A percentile compares a stretch with the other conserved stretches of the same genome.
phyloP scores from a whole-genome alignment of 2,797 vertebrate genomes.

The Nannoperca australis region DNA sequence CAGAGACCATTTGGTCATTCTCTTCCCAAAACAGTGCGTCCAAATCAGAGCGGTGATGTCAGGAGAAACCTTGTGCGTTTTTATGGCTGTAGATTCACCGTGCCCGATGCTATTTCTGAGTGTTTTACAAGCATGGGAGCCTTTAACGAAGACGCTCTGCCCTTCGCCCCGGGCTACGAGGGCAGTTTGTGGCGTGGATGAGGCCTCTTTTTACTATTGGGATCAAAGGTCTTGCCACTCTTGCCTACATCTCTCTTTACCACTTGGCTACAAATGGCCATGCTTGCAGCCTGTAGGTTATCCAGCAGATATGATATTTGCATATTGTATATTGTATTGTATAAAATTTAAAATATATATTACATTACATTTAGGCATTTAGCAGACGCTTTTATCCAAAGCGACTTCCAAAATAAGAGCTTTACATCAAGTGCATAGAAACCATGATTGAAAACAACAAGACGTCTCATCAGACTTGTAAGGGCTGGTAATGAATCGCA shows the following conservation, averaged over 20 bases:
- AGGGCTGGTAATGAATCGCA: too few species aligned
- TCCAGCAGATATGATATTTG: constrained; percentile 3
- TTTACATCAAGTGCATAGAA: too few species aligned
- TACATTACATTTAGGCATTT: too few species aligned
- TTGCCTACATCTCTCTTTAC: constrained; percentile 36
- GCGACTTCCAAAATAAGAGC: too few species aligned
- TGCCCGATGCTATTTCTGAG: constrained; percentile 73
- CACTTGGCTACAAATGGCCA: constrained; percentile 21
- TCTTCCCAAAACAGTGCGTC: constrained; percentile 35
- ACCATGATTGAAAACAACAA: too few species aligned
- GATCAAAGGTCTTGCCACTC: constrained; percentile 57
- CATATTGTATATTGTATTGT: too few species aligned
- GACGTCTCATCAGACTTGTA: too few species aligned
- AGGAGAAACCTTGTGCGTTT: constrained; percentile 60
- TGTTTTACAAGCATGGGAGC: constrained; percentile 72
- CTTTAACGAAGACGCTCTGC: constrained; percentile 65
- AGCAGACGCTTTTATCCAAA: too few species aligned
- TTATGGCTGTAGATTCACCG: constrained; percentile 77
- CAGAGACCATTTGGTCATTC: constrained; percentile 15
- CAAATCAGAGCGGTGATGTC: constrained; percentile 50
- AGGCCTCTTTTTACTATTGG: constrained; percentile 65
- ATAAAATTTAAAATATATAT: too few species aligned
- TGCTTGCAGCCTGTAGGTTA: constrained; percentile 11
- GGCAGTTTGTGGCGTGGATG: constrained; percentile 52
- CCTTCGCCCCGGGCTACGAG: constrained; percentile 56